Conservation (phyloP, 2,888 invertebrate genomes). For the Heliconius hortense region DNA sequence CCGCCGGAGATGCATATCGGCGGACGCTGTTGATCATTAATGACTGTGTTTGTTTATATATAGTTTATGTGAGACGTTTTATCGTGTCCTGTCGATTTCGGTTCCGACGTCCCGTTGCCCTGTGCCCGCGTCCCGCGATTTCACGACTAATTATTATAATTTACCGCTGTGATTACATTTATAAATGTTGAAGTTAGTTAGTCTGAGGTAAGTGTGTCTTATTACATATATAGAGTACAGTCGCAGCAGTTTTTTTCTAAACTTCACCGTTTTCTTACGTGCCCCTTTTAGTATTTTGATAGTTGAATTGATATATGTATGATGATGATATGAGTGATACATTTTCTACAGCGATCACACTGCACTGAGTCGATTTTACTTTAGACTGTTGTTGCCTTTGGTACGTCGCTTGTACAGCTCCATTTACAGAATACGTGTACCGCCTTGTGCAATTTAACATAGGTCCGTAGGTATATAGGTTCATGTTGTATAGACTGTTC, state of each 20-base stretch:
- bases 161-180: slow-evolving; percentile 80
- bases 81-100: slow-evolving; percentile 69
- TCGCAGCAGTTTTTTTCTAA: slow-evolving; percentile 57
- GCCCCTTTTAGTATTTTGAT: slow-evolving; percentile 50
- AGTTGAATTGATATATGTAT: slow-evolving; percentile 46
- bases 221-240: slow-evolving; percentile 59
- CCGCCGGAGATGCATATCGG: slow-evolving; percentile 42
- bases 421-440: slow-evolving; percentile 31
- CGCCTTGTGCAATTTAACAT: slow-evolving; percentile 40
- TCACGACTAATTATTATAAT: slow-evolving; percentile 73
- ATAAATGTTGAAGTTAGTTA: slow-evolving; percentile 70
- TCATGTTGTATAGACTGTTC: slow-evolving; percentile 45
- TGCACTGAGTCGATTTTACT: slow-evolving; percentile 48
- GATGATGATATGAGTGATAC: slow-evolving; percentile 51
- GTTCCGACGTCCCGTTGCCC: slow-evolving; percentile 70
- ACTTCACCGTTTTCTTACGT: slow-evolving; percentile 49
- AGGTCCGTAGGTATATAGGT: slow-evolving; percentile 41
- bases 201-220: slow-evolving; percentile 66
- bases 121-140: slow-evolving; percentile 64
- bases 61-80: slow-evolving; percentile 73
- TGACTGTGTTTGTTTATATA: slow-evolving; percentile 63
- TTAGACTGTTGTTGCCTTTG: slow-evolving; percentile 40
- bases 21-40: slow-evolving; percentile 49
- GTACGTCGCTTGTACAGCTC: slow-evolving; percentile 34
- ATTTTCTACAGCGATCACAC: slow-evolving; percentile 47